Conservation (phyloP, 2,113 vertebrate species). For the Cebidichthys violaceus region DNA sequence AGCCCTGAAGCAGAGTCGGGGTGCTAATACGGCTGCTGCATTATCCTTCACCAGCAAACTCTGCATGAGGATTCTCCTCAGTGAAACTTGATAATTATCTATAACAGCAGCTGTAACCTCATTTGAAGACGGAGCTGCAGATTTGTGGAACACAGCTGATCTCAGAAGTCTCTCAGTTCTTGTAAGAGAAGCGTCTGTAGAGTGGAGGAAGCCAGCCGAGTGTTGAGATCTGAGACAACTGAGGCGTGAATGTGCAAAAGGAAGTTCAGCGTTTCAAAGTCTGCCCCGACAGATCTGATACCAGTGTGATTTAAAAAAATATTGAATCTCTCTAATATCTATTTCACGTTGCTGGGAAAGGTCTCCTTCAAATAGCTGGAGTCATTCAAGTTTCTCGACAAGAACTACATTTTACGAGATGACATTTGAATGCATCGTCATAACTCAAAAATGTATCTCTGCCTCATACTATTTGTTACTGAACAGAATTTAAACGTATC, state of each 20-base stretch:
- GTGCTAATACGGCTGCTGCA: constrained; percentile 19
- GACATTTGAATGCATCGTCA: too few species aligned
- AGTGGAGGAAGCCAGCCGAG: not conserved
- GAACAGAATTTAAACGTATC: not conserved
- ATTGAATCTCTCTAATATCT: not conserved
- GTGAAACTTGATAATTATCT: not conserved
- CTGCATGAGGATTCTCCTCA: not conserved
- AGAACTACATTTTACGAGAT: not conserved
- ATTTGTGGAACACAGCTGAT: not conserved
- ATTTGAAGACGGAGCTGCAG: not conserved
- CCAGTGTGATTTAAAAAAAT: not conserved
- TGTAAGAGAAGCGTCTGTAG: not conserved
- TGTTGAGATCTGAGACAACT: not conserved
- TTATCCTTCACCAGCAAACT: not conserved
- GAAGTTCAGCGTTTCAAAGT: constrained; percentile 10
- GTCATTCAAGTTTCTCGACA: not conserved
- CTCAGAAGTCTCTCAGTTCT: not conserved
- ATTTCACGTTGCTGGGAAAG: not conserved
- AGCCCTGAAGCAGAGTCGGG: constrained; percentile 27
- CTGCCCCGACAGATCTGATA: not conserved
- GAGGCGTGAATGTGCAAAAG: not conserved
- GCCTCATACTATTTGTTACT: too few species aligned
- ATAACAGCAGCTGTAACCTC: not conserved
- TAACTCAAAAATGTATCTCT: too few species aligned
- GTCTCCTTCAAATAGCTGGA: not conserved